Percentiles rank a stretch among this genome's conserved stretches.
These are phyloP conservation scores for Goniozus legneri DNA, from an alignment of 1,140 invertebrate genomes.

Conservation along the genomic window DNA sequence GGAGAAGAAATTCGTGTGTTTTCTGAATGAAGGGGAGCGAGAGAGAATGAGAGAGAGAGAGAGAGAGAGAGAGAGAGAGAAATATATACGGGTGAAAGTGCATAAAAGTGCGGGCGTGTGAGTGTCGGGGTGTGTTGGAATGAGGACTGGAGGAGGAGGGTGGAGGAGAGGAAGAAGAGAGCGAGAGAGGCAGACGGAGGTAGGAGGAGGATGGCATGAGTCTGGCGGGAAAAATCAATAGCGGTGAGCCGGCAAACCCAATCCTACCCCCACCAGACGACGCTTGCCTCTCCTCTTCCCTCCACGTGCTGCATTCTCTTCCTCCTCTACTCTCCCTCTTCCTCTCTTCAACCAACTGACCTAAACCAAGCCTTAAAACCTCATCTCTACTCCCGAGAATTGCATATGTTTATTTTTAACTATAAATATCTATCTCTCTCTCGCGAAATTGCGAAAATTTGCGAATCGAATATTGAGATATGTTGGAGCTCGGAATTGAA, in stretches of 20 bases:
- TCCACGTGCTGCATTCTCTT: slow-evolving; percentile 14
- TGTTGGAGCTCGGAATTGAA: too few relatives aligned
- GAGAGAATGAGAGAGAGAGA: neutral
- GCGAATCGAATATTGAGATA: too few relatives aligned
- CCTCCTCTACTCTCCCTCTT: slow-evolving; percentile 12
- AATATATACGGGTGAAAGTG: slow-evolving; percentile 1
- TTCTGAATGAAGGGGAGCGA: too few relatives aligned
- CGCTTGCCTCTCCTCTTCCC: slow-evolving; percentile 19
- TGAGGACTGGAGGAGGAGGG: slow-evolving; percentile 17
- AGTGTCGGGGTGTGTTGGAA: slow-evolving; percentile 18
- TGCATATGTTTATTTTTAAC: too few relatives aligned
- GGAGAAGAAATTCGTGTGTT: too few relatives aligned
- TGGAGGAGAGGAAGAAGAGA: slow-evolving; percentile 8
- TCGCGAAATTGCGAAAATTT: too few relatives aligned
- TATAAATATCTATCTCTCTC: too few relatives aligned
- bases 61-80: neutral
- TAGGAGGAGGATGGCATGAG: slow-evolving; percentile 42
- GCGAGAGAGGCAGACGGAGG: slow-evolving; percentile 17
- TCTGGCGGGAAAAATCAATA: slow-evolving; percentile 56
- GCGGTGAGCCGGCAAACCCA: slow-evolving; percentile 52
- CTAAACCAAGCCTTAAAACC: too few relatives aligned
- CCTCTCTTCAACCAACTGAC: slow-evolving; percentile 30
- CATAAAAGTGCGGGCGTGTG: slow-evolving; percentile 11
- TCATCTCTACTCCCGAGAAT: too few relatives aligned
- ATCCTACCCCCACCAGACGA: slow-evolving; percentile 38